These are phyloP conservation scores for Struthio camelus DNA, from an alignment of 2,113 vertebrate genomes.

Conservation along the genomic window DNA sequence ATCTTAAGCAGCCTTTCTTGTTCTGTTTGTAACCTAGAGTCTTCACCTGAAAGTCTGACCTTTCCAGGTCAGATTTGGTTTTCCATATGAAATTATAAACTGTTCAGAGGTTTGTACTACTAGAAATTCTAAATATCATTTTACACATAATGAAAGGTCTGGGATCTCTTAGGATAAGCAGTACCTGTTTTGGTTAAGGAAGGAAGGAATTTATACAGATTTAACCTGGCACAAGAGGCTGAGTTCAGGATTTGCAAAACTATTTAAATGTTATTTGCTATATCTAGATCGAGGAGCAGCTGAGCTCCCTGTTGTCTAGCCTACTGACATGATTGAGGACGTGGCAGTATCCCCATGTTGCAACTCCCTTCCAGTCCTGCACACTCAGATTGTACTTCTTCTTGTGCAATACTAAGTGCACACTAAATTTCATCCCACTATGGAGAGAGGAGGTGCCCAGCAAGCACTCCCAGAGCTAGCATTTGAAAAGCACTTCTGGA, in stretches of 20 bases:
- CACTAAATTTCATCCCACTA: background rate
- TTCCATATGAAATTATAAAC: background rate
- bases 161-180: background rate
- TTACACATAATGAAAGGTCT: background rate
- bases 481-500: background rate
- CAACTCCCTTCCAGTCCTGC: background rate
- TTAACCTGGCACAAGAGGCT: conserved; percentile 11
- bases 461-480: background rate
- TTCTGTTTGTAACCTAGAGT: background rate
- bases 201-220: background rate
- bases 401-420: background rate
- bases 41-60: background rate
- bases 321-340: background rate
- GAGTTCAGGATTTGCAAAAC: background rate
- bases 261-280: background rate
- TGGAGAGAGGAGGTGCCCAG: background rate
- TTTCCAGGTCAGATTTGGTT: background rate
- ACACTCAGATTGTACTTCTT: background rate
- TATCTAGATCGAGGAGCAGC: background rate
- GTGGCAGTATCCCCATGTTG: background rate
- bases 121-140: background rate
- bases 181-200: background rate
- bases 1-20: background rate
- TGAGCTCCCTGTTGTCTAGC: background rate
- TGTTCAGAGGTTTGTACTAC: background rate